phyloP scores from a whole-genome alignment of 2,797 vertebrate species.

The Lepilemur ruficaudatus region DNA sequence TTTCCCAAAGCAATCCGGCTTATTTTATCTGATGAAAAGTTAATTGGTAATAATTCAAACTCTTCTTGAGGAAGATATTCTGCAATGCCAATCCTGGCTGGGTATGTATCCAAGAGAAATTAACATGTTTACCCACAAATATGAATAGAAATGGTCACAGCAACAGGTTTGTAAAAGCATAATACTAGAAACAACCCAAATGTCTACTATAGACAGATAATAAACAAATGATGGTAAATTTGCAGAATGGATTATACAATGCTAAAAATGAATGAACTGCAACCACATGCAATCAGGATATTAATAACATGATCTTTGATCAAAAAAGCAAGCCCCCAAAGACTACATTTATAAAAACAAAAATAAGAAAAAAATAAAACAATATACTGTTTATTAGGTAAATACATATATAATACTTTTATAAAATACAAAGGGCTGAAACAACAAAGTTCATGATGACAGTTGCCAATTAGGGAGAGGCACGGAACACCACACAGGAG shows the following conservation, averaged over 20 bases:
- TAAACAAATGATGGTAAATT: background rate
- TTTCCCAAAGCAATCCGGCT: background rate
- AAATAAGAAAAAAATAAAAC: background rate
- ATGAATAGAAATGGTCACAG: background rate
- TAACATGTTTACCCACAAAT: background rate
- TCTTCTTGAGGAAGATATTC: background rate
- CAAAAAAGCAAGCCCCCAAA: background rate
- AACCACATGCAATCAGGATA: background rate
- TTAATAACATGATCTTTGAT: background rate
- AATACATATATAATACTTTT: background rate
- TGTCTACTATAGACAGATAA: background rate
- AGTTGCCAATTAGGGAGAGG: background rate
- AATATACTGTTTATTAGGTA: background rate
- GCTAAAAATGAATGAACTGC: background rate
- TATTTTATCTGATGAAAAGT: background rate
- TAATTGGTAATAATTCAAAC: background rate
- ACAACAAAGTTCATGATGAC: background rate
- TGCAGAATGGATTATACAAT: background rate
- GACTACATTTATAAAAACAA: background rate
- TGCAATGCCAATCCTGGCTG: background rate
- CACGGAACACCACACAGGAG: background rate
- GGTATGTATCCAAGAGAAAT: background rate
- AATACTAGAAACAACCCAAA: slow-evolving; percentile 2
- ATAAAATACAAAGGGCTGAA: slow-evolving; percentile 3
- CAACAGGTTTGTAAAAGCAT: background rate